These are phyloP conservation scores for Neotoma lepida DNA, from an alignment of 2,113 vertebrate genomes.

Conservation along the genomic window DNA sequence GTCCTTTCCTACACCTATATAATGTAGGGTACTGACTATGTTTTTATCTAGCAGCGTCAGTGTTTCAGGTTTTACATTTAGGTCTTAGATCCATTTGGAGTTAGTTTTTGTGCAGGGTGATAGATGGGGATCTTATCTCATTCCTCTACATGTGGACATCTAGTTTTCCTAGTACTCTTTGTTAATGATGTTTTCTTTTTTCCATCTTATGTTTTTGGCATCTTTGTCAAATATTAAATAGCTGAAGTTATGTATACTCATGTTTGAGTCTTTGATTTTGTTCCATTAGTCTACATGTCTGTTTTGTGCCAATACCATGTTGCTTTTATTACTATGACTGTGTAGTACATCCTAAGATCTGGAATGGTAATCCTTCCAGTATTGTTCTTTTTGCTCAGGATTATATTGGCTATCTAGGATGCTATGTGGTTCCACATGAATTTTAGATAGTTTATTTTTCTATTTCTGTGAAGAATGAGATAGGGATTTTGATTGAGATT, in stretches of 20 bases:
- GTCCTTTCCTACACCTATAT: not conserved
- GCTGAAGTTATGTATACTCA: too few species aligned
- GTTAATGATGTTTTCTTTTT: not conserved
- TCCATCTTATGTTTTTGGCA: too few species aligned
- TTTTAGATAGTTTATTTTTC: not conserved
- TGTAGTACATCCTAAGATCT: not conserved
- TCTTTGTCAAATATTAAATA: too few species aligned
- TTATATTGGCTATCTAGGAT: not conserved
- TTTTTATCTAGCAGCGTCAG: not conserved
- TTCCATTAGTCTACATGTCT: not conserved
- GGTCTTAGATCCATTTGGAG: too few species aligned
- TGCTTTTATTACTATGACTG: not conserved
- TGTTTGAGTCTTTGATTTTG: too few species aligned
- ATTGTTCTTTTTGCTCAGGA: not conserved
- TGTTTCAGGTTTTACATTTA: too few species aligned
- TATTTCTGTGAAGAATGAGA: too few species aligned
- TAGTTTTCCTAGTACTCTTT: too few species aligned
- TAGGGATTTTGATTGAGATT: too few species aligned
- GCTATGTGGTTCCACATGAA: not conserved
- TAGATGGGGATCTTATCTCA: too few species aligned
- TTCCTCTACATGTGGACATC: too few species aligned
- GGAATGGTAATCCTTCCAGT: not conserved
- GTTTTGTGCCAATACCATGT: not conserved
- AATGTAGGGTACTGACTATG: not conserved
- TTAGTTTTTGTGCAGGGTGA: too few species aligned